Evolutionary conservation across 2,113 vertebrate genomes (phyloP).

Genomic region (Scortum barcoo): DNA sequence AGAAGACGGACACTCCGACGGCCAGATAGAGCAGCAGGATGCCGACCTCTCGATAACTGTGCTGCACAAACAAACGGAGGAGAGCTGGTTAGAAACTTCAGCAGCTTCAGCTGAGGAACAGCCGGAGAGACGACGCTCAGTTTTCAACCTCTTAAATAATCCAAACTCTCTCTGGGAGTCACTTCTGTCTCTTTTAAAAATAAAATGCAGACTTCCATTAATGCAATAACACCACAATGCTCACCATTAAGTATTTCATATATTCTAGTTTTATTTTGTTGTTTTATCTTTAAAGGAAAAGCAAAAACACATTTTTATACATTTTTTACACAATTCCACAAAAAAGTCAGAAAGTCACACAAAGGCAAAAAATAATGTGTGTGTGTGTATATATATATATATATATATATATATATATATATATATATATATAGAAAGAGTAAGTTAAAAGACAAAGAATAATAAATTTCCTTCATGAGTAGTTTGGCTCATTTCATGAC

Average conservation of each 20-base stretch:
- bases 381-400: too few relatives aligned
- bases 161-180: not conserved
- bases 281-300: not conserved
- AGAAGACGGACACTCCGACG: conserved; percentile 95
- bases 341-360: too few relatives aligned
- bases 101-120: not conserved
- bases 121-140: too few relatives aligned
- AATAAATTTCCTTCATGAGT: too few relatives aligned
- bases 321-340: not conserved
- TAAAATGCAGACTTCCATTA: not conserved
- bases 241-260: not conserved
- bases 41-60: conserved; percentile 97
- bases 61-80: conserved; percentile 85
- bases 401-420: too few relatives aligned
- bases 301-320: not conserved
- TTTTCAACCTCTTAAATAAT: too few relatives aligned
- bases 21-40: conserved; percentile 96
- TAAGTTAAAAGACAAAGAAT: too few relatives aligned
- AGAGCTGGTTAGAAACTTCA: not conserved
- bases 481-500: too few relatives aligned
- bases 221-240: not conserved
- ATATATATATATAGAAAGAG: too few relatives aligned
- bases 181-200: not conserved
- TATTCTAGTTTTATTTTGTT: not conserved
- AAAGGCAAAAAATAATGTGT: too few relatives aligned